Base-by-base conservation (phyloP, 2,113 vertebrate species). In the Mugil cephalus region DNA sequence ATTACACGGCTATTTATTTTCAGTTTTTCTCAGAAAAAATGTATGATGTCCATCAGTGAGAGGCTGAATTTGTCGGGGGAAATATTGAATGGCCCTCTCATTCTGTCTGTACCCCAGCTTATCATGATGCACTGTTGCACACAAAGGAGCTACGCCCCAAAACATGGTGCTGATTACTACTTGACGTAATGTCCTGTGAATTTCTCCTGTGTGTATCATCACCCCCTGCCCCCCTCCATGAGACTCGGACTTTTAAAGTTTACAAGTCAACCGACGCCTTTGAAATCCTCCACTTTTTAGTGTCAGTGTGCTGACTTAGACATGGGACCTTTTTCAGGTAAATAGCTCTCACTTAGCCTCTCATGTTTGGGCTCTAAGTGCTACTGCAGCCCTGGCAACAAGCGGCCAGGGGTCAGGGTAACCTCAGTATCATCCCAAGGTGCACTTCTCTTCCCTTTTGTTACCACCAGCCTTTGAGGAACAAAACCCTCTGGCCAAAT, bases 151-250 rank as follows among this genome's bases (percentile, higher is more conserved):
- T 82, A 68, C 62, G 50, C 66, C 69, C 64, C 11, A 56, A 63
- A 82, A 84, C 80, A 80, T 75, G 91, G 89, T 92, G 90, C 91
- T 92, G 85, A 88, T 72, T 70, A 74, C n/a, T 69, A 79, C 82
- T 74, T 53, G 76, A 86, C 62, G 3, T 84, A 80, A 56, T 68
- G 62, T 74, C 61, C 53, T 79, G 52, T 74, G 60, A 74, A 67
- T 58, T 72, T 72, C 48, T 74, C n/a, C 35, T 74, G 56, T 30
- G 24, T 30, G 24, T 30, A 30, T 5, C n/a, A n/a, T n/a, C n/a
- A n/a, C n/a, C n/a, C n/a, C n/a, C n/a, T n/a, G n/a, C n/a, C n/a
- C n/a, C n/a, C 18, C 60, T n/a, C 47, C 50, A 54, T 0, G 12
- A 79, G 66, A 71, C 62, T 69, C 69, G 54, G 74, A 77, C 34